Base-by-base conservation (phyloP, 2,113 vertebrate genomes). In the Brachyhypopomus gauderio region DNA sequence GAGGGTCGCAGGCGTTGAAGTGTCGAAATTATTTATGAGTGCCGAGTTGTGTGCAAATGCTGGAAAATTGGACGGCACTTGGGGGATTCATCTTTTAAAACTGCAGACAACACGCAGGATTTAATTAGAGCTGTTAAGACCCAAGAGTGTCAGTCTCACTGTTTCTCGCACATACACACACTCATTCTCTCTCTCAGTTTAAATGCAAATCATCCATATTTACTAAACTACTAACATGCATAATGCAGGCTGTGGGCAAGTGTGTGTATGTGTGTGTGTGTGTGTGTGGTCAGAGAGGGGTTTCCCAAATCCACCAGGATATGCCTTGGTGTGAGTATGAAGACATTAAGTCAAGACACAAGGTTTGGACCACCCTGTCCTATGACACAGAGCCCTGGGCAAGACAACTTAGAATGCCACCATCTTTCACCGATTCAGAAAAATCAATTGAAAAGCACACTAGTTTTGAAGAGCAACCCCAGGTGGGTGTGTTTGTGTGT, bases 111-210 rank as follows among this genome's bases (percentile, higher is more conserved):
- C 84, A 84, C 75, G 75, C 52, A 83, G 83, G 85, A 89, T 88
- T 85, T 88, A 92, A 91, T 91, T 92, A 92, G 87, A 45, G 79
- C 85, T 80, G 77, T 90, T 86, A 85, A 85, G 87, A 89, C 81
- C 85, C 86, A 27, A 0, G 82, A 76, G 84, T 80, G 59, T 63
- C 58, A 30, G 38, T 72, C 69, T 72, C 25, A 36, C 22, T 14
- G 2, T 52, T 62, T 52, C 80, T 19, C 71, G 23, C 22, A 19
- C 74, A 45, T 27, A 17, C 38, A 27, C 59, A 76, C 62, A 20
- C 73, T 58, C 27, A 1, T 22, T 78, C 75, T 25, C 56, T 74
- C 60, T 34, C 45, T 73, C 17, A 22, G 67, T 73, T 77, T 79
- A 72, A 22, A 41, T 80, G 75, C 83, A 78, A 78, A 81, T 77